Evolutionary conservation across 2,797 vertebrate species (phyloP).

Genomic region (Sus cebifrons): DNA sequence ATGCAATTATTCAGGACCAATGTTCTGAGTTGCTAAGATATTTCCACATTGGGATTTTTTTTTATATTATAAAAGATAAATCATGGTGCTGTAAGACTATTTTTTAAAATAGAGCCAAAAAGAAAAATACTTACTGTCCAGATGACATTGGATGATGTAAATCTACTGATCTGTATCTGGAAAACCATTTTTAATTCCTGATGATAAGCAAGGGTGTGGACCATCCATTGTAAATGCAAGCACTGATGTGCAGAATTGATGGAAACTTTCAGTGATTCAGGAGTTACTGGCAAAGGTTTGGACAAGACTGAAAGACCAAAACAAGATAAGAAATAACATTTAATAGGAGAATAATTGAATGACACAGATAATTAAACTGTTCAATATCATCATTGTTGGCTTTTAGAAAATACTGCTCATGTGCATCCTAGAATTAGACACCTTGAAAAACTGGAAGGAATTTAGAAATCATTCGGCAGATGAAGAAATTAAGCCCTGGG

Average conservation of each 20-base stretch:
- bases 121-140: conserved; percentile 87
- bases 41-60: background rate
- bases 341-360: background rate
- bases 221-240: conserved; percentile 88
- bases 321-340: background rate
- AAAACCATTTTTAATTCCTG: conserved; percentile 86
- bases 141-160: conserved; percentile 65
- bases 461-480: conserved; percentile 24
- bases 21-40: background rate
- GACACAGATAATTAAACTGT: background rate
- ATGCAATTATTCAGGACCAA: background rate
- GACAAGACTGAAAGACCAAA: conserved; percentile 81
- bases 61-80: conserved; percentile 23
- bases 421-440: background rate
- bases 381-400: background rate
- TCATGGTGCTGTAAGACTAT: background rate
- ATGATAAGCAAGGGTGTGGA: conserved; percentile 63
- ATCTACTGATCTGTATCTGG: conserved; percentile 88
- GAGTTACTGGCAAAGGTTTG: conserved; percentile 66
- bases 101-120: conserved; percentile 58
- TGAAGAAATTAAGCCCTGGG: conserved; percentile 23
- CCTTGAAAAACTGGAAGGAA: background rate
- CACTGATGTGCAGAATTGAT: conserved; percentile 75
- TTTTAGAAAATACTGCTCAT: conserved; percentile 37
- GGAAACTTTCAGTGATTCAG: conserved; percentile 75